These are phyloP conservation scores for Sminthurides aquaticus DNA, from an alignment of 2,888 invertebrate species.

Conservation along the genomic window DNA sequence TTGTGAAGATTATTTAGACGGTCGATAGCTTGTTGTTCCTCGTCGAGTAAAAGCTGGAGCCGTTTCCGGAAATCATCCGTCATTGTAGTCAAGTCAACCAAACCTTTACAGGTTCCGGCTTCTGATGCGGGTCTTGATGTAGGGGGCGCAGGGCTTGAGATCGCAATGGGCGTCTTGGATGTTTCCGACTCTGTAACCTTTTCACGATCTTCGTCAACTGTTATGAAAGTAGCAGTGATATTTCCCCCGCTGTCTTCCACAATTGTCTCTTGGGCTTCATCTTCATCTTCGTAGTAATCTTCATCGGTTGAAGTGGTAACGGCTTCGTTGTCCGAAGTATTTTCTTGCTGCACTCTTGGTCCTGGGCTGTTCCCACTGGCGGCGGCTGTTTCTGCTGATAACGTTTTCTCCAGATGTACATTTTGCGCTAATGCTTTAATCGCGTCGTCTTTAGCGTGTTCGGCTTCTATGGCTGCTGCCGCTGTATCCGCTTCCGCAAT, in stretches of 20 bases:
- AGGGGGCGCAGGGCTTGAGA: too few species aligned
- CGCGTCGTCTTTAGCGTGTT: slow-evolving; percentile 5
- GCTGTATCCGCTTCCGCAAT: slow-evolving; percentile 10
- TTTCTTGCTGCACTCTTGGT: background rate
- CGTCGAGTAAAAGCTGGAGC: slow-evolving; percentile 5
- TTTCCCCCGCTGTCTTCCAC: slow-evolving; percentile 12
- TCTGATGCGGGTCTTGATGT: too few species aligned
- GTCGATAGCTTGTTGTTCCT: slow-evolving; percentile 12
- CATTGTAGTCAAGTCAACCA: slow-evolving; percentile 7
- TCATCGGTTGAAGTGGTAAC: background rate
- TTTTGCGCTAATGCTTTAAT: background rate
- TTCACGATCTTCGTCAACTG: background rate
- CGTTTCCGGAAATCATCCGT: slow-evolving; percentile 8
- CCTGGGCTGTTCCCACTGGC: background rate
- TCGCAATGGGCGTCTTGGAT: too few species aligned
- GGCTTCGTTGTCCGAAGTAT: background rate
- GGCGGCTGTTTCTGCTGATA: background rate
- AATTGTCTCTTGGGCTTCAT: slow-evolving; percentile 7
- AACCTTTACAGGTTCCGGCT: too few species aligned
- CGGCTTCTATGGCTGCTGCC: slow-evolving; percentile 9
- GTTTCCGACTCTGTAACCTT: too few species aligned
- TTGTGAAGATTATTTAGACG: background rate
- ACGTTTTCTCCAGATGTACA: background rate
- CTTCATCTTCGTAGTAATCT: background rate
- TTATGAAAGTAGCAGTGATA: background rate